A percentile compares a stretch with the other conserved stretches of the same genome.
These are phyloP conservation scores for Arrhopalites spinosus DNA, from an alignment of 2,888 invertebrate genomes.

Conservation along the genomic window DNA sequence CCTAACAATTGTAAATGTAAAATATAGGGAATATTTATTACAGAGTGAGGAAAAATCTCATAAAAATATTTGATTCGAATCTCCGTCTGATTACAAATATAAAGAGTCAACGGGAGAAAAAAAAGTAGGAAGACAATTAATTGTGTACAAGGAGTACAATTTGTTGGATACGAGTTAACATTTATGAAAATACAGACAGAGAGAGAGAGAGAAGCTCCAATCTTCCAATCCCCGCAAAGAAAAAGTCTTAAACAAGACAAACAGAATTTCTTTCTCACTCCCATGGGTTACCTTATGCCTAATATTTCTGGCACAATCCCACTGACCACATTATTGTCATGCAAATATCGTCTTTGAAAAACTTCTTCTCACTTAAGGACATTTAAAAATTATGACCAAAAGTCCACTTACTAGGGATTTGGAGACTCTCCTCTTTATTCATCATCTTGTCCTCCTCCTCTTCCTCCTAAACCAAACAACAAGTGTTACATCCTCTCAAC, in stretches of 20 bases:
- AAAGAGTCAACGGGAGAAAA: conserved; percentile 13
- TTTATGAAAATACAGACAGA: conserved; percentile 39
- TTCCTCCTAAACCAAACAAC: background rate
- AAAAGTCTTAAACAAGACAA: background rate
- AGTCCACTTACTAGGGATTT: conserved; percentile 16
- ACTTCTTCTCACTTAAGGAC: conserved; percentile 19
- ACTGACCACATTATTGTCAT: conserved; percentile 42
- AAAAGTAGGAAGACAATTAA: conserved; percentile 43
- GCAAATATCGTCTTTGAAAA: conserved; percentile 42
- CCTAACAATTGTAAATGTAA: too few relatives aligned
- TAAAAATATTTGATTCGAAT: background rate
- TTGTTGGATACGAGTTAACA: conserved; percentile 43
- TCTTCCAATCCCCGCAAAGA: background rate
- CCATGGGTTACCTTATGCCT: conserved; percentile 19
- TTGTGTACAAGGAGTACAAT: conserved; percentile 40
- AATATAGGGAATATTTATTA: too few relatives aligned
- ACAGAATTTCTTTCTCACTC: background rate
- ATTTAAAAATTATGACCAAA: conserved; percentile 32
- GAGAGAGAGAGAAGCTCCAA: background rate
- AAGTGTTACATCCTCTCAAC: conserved; percentile 10
- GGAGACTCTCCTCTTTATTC: background rate
- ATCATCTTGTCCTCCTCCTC: background rate
- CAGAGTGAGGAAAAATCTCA: background rate
- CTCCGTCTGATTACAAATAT: conserved; percentile 15
- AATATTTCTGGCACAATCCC: conserved; percentile 35